These are phyloP conservation scores for Calonectris borealis DNA, from an alignment of 2,113 vertebrate species.

Conservation along the genomic window DNA sequence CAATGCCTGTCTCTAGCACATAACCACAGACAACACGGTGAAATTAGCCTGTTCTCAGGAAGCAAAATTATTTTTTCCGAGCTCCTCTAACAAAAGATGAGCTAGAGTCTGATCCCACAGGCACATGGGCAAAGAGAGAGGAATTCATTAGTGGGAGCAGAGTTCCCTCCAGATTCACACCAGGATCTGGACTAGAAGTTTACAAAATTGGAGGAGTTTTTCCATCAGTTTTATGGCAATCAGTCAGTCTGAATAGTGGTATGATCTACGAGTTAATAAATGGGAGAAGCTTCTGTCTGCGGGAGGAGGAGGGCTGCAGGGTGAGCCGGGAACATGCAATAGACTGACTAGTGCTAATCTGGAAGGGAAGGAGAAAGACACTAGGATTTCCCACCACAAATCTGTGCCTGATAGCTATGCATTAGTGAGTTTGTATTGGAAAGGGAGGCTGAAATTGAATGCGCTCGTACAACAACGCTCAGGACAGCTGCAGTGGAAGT, in stretches of 20 bases:
- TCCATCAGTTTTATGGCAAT: neutral
- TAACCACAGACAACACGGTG: neutral
- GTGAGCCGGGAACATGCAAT: accelerated
- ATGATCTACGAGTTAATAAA: neutral
- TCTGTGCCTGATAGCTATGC: neutral
- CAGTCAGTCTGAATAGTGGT: neutral
- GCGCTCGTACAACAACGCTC: neutral
- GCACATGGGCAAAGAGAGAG: neutral
- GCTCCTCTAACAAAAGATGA: neutral
- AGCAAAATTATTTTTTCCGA: neutral
- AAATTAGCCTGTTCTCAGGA: neutral
- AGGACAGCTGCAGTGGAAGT: neutral
- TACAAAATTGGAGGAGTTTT: neutral
- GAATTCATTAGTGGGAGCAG: neutral
- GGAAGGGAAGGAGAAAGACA: neutral
- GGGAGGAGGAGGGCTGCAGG: neutral
- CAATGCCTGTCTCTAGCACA: neutral
- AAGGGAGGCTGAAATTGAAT: neutral
- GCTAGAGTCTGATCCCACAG: neutral
- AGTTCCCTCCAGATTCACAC: neutral
- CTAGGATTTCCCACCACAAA: neutral
- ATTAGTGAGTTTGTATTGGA: neutral
- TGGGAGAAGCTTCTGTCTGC: neutral
- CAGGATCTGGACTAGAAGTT: neutral
- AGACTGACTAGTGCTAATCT: neutral